Evolutionary conservation across 2,888 invertebrate species (phyloP), one percentile per base, ranked within the genome.

Genomic region (Venustoraphidia nigricollis): DNA sequence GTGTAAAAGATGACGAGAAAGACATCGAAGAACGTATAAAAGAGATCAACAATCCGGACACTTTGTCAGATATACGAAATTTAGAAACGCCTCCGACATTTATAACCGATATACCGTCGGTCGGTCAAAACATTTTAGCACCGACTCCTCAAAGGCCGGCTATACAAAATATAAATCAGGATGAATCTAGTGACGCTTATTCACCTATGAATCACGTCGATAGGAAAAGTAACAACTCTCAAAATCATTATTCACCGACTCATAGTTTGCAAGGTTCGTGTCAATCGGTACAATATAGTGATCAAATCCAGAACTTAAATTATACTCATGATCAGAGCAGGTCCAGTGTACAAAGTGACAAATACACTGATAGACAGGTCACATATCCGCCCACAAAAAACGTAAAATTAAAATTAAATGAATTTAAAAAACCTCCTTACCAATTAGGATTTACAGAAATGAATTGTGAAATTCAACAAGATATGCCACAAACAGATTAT

Each of bases 111-210:
- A 55, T 53, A 44, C 54, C 56, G 13, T 38, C 43, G 9, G 50
- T 50, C 9, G 50, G 53, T 11, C 48, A 53, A 46, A 47, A 50
- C 44, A 49, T 56, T 10, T 46, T 55, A 34, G 53, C 52, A 13
- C 56, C 56, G 3, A 55, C 56, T 41, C 56, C 56, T 9, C 52
- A 56, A 50, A 42, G 55, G 34, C 51, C 50, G 10, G 41, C 11
- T 9, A 3, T 27, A 3, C 36, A 47, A 14, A 27, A 35, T 10
- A 14, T 37, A 14, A 36, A 11, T 9, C 42, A 40, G 8, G 40
- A 27, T 1, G 48, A 47, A 10, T 11, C 37, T 8, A 46, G 36
- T 34, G 27, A 27, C 6, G 6, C 5, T 27, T 27, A 27, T 27
- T 27, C 27, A 6, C 27, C 27, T 6, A 27, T 27, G 27, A 27